These are phyloP conservation scores for Coregonus suidteri DNA, from an alignment of 2,797 vertebrate species.

Conservation along the genomic window DNA sequence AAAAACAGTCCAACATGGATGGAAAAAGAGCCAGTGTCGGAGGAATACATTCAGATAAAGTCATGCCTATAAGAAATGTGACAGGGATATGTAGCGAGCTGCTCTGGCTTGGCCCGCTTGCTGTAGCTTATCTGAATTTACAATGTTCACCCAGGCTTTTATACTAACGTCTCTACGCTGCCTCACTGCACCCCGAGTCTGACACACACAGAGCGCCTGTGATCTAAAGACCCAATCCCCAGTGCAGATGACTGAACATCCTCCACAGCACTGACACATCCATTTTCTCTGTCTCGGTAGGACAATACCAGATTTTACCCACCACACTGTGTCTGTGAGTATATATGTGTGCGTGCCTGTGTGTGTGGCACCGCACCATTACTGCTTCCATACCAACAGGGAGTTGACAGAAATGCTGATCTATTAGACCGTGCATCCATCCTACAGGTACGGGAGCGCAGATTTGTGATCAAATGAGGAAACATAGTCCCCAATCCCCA, in stretches of 20 bases:
- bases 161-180: background rate
- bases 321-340: no score
- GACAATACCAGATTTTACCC: background rate
- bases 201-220: constrained; percentile 11
- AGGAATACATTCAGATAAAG: constrained; percentile 9
- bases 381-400: background rate
- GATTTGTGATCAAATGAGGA: background rate
- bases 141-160: background rate
- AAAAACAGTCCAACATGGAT: background rate
- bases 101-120: background rate
- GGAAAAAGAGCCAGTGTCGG: background rate
- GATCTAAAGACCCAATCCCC: constrained; percentile 24
- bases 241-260: background rate
- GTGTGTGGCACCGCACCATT: background rate
- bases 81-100: background rate
- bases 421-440: background rate
- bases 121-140: background rate
- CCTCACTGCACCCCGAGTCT: background rate
- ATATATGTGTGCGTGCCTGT: background rate
- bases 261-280: background rate
- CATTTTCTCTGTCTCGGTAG: background rate
- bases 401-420: background rate
- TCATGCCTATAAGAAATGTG: constrained; percentile 3
- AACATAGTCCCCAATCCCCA: background rate
- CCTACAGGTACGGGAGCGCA: constrained; percentile 6